Percentiles rank a stretch among this genome's conserved stretches.
phyloP scores from a whole-genome alignment of 2,797 vertebrate genomes.

The Atherinosoma microstoma region DNA sequence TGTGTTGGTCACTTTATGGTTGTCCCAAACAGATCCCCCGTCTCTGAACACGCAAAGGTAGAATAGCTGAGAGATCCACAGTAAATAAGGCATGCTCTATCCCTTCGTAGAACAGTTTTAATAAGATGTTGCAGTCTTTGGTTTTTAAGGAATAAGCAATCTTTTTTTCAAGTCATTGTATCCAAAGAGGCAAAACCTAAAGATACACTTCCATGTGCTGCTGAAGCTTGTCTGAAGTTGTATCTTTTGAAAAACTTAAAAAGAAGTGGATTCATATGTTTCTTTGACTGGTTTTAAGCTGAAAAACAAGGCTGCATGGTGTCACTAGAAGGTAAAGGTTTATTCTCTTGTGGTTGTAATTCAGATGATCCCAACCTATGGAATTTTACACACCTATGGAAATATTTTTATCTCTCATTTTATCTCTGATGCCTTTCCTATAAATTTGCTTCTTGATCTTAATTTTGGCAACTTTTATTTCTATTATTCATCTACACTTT shows the following conservation, averaged over 20 bases:
- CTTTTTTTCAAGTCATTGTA: slow-evolving; percentile 3
- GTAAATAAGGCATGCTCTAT: background rate
- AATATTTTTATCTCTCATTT: background rate
- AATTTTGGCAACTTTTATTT: background rate
- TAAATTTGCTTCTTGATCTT: background rate
- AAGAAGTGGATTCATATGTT: background rate
- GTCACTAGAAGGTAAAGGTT: background rate
- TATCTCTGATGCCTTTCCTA: background rate
- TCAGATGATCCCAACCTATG: too few relatives aligned
- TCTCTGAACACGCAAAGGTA: slow-evolving; percentile 27
- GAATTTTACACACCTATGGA: background rate
- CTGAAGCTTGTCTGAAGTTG: background rate
- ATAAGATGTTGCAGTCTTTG: background rate
- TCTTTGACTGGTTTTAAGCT: too few relatives aligned
- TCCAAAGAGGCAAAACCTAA: background rate
- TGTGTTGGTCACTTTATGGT: slow-evolving; percentile 70
- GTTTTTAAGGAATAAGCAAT: slow-evolving; percentile 2
- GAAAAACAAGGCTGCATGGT: background rate
- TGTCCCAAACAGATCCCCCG: slow-evolving; percentile 41
- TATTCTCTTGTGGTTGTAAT: too few relatives aligned
- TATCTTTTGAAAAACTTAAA: background rate
- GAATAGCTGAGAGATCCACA: background rate
- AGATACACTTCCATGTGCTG: background rate
- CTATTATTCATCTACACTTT: background rate
- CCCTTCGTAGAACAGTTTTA: background rate